Base-by-base conservation (phyloP, 2,113 vertebrate genomes). In the Aegotheles bennettii region DNA sequence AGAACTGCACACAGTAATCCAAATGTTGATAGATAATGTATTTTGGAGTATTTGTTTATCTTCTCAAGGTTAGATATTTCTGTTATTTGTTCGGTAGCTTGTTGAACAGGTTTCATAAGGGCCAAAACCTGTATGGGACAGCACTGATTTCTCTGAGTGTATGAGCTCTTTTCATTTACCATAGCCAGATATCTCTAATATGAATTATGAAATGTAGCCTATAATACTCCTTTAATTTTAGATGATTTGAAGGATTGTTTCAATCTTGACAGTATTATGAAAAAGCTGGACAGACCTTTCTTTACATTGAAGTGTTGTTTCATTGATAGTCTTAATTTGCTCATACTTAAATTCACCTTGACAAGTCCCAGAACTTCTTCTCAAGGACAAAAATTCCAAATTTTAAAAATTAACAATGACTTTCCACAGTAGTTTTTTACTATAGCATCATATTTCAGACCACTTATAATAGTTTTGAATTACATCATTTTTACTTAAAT, bases 401-500 rank as follows among this genome's bases (percentile, higher is more conserved):
- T 54, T 11, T 10, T 73, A 40, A 38, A 83, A 65, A 50, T 51
- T 20, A 56, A 43, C 57, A 75, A 65, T 19, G 47, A 80, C 56
- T 90, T 83, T 74, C 18, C 17, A 29, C 24, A 6, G 19, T 42
- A 74, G 31, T 63, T 87, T 82, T 79, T 93, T 28, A 71, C 61
- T 69, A 92, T 88, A 95, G 78, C 43, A 7, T 92, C 92, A 82
- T 79, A 93, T 95, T 93, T 95, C 90, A 84, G 57, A 86, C 9
- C 53, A 93, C 64, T 97, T 90, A 91, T 91, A 95, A 65, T 63
- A 78, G 36, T 17, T 91, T 45, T 86, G 68, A 92, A 92, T 77
- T 96, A 90, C 70, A 89, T 45, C 63, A 96, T 79, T 90, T 19
- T 54, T 94, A 70, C 75, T 97, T 94, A 96, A 97, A 96, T 95